A percentile compares a stretch with the other conserved stretches of the same genome.
phyloP scores from a whole-genome alignment of 2,797 vertebrate genomes.

The Pipistrellus pipistrellus region DNA sequence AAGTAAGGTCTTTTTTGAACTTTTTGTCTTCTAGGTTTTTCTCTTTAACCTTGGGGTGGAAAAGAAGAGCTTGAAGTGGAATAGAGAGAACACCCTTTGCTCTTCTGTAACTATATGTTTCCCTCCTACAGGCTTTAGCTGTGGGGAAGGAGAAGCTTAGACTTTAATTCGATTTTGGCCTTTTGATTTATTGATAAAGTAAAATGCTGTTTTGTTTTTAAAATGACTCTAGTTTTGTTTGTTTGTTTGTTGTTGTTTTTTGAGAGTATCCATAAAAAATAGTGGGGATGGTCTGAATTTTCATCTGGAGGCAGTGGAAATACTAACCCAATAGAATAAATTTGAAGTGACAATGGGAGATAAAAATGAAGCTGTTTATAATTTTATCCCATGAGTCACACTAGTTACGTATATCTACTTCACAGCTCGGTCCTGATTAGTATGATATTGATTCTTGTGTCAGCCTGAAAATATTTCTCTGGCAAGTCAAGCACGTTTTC shows the following conservation, averaged over 20 bases:
- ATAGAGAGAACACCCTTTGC: background rate
- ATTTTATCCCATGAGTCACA: conserved; percentile 52
- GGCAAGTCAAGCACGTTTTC: conserved; percentile 58
- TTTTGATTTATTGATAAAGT: conserved; percentile 64
- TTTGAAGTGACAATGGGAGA: conserved; percentile 55
- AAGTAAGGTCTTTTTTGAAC: background rate
- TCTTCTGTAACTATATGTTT: background rate
- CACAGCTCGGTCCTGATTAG: conserved; percentile 68
- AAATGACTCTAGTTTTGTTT: background rate
- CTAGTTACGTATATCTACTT: conserved; percentile 53
- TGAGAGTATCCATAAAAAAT: conserved; percentile 55
- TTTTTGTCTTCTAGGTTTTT: background rate
- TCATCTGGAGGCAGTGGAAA: conserved; percentile 64
- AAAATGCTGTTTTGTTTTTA: conserved; percentile 69
- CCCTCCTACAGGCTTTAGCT: background rate
- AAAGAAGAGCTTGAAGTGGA: background rate
- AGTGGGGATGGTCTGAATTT: conserved; percentile 31
- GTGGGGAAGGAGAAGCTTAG: background rate
- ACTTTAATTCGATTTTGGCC: conserved; percentile 48
- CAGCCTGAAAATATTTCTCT: conserved; percentile 72
- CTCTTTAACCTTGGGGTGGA: background rate
- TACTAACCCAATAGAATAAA: conserved; percentile 62
- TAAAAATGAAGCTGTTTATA: conserved; percentile 79
- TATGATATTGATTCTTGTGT: conserved; percentile 64
- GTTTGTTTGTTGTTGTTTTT: background rate